Evolutionary conservation across 92 coral and sea anemone genomes (phyloP).

Genomic region (Micromussa lordhowensis): DNA sequence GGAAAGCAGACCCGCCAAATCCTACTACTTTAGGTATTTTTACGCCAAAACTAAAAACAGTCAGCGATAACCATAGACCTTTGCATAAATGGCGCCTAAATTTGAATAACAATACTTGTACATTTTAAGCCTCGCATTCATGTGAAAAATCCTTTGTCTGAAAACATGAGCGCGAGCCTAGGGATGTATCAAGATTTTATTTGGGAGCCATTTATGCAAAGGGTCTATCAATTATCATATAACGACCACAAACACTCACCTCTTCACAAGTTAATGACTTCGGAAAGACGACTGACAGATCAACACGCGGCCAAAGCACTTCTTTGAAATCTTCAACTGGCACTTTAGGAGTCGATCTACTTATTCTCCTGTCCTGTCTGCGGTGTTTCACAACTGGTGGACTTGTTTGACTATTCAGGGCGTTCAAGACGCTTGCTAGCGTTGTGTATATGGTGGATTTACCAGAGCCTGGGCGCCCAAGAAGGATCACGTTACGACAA

Average conservation of each 20-base stretch:
- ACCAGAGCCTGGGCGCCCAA: conserved; percentile 96
- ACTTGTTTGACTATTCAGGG: conserved; percentile 66
- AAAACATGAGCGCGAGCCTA: no score
- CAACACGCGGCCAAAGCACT: conserved; percentile 78
- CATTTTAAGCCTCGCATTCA: no score
- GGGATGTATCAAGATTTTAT: no score
- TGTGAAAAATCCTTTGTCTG: no score
- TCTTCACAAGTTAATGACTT: conserved; percentile 85
- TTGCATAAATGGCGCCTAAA: no score
- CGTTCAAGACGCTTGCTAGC: conserved; percentile 79
- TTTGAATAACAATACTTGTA: no score
- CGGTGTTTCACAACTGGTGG: conserved; percentile 31
- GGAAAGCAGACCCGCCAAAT: no score
- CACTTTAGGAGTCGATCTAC: conserved; percentile 17
- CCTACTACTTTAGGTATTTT: no score
- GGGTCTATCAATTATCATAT: no score
- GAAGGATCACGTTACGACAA: conserved; percentile 75
- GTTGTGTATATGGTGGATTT: conserved; percentile 83
- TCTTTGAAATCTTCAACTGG: conserved; percentile 39
- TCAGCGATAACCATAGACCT: no score
- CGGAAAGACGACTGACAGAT: conserved; percentile 87
- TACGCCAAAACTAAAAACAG: no score
- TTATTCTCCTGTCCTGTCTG: conserved; percentile 44
- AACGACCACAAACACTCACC: conserved; percentile 52
- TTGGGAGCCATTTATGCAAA: no score